Evolutionary conservation across 2,797 vertebrate genomes (phyloP).

Genomic region (Sciurus carolinensis): DNA sequence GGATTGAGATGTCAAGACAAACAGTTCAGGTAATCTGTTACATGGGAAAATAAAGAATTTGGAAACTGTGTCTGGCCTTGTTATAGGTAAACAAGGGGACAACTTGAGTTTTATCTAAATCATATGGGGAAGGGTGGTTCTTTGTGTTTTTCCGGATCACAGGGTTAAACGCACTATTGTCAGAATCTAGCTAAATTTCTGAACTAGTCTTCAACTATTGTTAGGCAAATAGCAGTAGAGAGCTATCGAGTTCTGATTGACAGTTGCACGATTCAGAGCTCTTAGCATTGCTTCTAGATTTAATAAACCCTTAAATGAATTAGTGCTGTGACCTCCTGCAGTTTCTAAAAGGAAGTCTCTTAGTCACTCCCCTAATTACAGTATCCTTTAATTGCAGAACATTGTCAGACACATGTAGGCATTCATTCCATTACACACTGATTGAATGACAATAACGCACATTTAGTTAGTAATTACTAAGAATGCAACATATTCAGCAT

Average conservation of each 20-base stretch:
- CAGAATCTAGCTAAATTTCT: background rate
- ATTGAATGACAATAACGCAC: slow-evolving; percentile 40
- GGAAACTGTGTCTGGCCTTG: background rate
- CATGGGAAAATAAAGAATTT: too few relatives aligned
- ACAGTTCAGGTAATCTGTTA: background rate
- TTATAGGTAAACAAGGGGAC: background rate
- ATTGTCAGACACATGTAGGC: background rate
- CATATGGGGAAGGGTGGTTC: background rate
- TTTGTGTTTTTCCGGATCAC: background rate
- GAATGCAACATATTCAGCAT: background rate
- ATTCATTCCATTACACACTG: slow-evolving; percentile 31
- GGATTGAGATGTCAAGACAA: background rate
- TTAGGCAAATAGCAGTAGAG: background rate
- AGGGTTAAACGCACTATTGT: background rate
- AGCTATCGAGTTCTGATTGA: background rate
- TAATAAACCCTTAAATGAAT: slow-evolving; percentile 45
- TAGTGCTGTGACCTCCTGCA: slow-evolving; percentile 11
- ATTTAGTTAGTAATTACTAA: slow-evolving; percentile 41
- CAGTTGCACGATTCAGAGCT: background rate
- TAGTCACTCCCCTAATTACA: slow-evolving; percentile 56
- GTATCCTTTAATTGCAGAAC: slow-evolving; percentile 51
- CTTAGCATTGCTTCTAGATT: background rate
- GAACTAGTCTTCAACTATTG: background rate
- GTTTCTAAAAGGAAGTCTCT: slow-evolving; percentile 56
- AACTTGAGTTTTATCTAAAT: background rate